Evolutionary conservation across 2,888 invertebrate species (phyloP), one percentile per base, ranked within the genome.

Genomic region (Morpho helenor): DNA sequence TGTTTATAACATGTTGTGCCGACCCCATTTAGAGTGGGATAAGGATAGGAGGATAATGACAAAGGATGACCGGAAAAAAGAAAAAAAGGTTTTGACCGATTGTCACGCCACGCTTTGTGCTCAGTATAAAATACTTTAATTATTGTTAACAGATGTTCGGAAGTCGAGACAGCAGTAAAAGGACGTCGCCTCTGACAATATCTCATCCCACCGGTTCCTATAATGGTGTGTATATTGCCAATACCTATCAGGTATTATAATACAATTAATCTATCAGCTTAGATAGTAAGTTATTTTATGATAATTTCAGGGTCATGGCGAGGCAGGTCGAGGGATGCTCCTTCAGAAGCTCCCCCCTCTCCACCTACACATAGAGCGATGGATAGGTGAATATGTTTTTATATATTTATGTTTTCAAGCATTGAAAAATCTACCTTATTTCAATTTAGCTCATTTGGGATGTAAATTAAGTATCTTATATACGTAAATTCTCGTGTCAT

Each of bases 171-270:
- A 88, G 90, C 71, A 90, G 90, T 68, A 91, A 91, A 57, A 74
- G 91, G 0, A 91, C 91, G n/a, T 91, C 91, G 0, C 91, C 91
- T 2, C 66, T 91, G 31, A 90, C 91, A 45, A 84, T 91, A 75
- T 86, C 91, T 7, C 91, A 91, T 66, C 86, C 88, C 9, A 87
- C 88, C 3, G 89, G 88, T 0, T 88, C 91, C 0, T 91, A 91
- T 61, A 91, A 91, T 59, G 91, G 91, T 89, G 46, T 16, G 47
- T 57, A 8, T 57, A 16, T 16, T 16, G 16, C 16, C 16, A 16
- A 16, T 16, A 16, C 16, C 16, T 16, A 16, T 16, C 16, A 16
- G 16, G 16, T 16, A 16, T 16, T n/a, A n/a, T n/a, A n/a, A n/a
- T n/a, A n/a, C n/a, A n/a, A n/a, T n/a, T n/a, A n/a, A n/a, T n/a